Conservation (phyloP, 2,888 invertebrate genomes). For the Eupithecia exiguata region DNA sequence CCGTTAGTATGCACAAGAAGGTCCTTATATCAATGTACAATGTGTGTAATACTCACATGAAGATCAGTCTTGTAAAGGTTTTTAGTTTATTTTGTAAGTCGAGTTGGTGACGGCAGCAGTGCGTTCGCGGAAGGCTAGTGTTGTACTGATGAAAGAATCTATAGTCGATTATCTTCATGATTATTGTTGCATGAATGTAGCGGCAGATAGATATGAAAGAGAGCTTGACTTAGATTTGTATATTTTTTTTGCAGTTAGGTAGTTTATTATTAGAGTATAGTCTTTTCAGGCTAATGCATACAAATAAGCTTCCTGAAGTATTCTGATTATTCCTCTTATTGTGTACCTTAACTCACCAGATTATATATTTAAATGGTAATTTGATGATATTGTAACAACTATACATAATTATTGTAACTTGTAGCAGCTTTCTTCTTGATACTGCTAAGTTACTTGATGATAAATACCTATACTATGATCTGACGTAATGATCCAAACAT, state of each 20-base stretch:
- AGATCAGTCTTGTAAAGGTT: conserved; percentile 3
- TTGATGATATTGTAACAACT: no score
- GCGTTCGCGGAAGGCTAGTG: conserved; percentile 9
- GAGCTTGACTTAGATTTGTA: neutral
- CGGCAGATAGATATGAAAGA: neutral
- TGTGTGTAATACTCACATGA: neutral
- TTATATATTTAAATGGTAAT: no score
- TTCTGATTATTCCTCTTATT: neutral
- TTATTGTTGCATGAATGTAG: neutral
- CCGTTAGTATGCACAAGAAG: neutral
- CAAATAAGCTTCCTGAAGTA: neutral
- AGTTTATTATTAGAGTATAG: neutral
- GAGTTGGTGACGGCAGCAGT: neutral
- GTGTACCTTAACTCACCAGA: neutral
- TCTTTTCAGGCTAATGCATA: neutral
- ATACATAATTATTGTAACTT: no score
- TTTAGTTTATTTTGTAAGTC: neutral
- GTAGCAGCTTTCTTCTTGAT: no score
- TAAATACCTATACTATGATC: no score
- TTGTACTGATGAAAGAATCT: conserved; percentile 37
- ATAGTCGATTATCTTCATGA: conserved; percentile 4
- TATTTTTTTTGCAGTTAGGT: neutral
- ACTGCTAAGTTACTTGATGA: no score
- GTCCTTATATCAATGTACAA: neutral
- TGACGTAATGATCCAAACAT: neutral